Percentiles rank a stretch among this genome's conserved stretches.
Conservation (phyloP, 2,888 invertebrate genomes). For the Ommatoiulus sabulosus region DNA sequence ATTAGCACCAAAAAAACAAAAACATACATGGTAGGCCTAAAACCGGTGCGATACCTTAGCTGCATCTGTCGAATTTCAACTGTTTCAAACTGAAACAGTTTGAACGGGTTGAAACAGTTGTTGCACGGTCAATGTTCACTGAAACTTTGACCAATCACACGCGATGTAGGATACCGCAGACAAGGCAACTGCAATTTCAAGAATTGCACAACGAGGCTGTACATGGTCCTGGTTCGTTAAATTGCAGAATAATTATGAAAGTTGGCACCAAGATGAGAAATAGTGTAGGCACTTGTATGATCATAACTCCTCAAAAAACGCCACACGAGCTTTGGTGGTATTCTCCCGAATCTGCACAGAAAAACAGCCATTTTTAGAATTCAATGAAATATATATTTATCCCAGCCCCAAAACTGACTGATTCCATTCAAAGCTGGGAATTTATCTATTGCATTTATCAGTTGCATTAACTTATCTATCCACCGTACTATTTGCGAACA, state of each 20-base stretch:
- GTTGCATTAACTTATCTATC: no score
- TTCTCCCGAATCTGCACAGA: constrained; percentile 83
- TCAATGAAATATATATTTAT: background rate
- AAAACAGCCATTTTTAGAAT: constrained; percentile 54
- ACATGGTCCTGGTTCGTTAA: background rate
- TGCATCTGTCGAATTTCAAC: no score
- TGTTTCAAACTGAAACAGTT: no score
- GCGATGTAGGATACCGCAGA: background rate
- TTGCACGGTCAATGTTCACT: no score
- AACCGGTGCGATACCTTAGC: no score
- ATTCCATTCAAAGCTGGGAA: no score
- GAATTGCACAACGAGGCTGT: background rate
- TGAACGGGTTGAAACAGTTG: no score
- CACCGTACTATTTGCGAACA: no score
- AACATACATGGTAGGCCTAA: background rate
- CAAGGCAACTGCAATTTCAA: background rate
- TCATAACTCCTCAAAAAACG: constrained; percentile 95
- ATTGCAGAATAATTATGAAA: background rate
- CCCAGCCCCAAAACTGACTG: background rate
- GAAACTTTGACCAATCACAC: background rate
- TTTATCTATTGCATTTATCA: no score
- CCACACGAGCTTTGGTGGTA: constrained; percentile 92
- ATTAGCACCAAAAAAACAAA: background rate
- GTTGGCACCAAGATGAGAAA: background rate
- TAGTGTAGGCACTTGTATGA: background rate